A percentile compares a stretch with the other conserved stretches of the same genome.
phyloP scores from a whole-genome alignment of 1,140 invertebrate species.

The Microplitis mediator region DNA sequence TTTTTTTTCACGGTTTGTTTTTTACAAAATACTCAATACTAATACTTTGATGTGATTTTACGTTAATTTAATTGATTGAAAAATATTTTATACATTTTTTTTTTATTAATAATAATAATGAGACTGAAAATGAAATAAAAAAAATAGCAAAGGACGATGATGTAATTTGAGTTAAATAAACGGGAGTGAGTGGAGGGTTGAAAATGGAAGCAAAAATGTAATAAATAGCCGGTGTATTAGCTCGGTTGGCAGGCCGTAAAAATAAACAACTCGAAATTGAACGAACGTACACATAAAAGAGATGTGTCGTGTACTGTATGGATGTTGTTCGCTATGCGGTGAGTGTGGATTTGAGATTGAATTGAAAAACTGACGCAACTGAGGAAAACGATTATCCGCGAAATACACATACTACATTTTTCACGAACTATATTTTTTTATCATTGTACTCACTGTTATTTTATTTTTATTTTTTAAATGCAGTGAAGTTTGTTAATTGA shows the following conservation, averaged over 20 bases:
- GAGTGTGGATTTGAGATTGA: conserved; percentile 16
- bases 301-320: not conserved
- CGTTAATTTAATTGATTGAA: no score
- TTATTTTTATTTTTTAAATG: not conserved
- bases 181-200: not conserved
- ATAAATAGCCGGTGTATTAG: conserved; percentile 16
- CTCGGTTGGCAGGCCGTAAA: conserved; percentile 8
- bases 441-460: no score
- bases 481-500: no score
- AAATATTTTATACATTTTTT: not conserved
- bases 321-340: not conserved
- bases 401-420: not conserved
- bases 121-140: not conserved
- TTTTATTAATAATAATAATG: not conserved
- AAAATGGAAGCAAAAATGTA: conserved; percentile 9
- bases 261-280: conserved; percentile 17
- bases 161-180: conserved; percentile 6
- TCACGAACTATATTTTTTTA: not conserved
- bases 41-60: no score
- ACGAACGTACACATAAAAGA: not conserved
- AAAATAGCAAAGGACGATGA: not conserved
- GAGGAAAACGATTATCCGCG: conserved; percentile 16
- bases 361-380: conserved; percentile 12
- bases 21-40: no score
- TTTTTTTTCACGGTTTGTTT: no score